phyloP scores from a whole-genome alignment of 2,797 vertebrate genomes.

The Gymnodraco acuticeps region DNA sequence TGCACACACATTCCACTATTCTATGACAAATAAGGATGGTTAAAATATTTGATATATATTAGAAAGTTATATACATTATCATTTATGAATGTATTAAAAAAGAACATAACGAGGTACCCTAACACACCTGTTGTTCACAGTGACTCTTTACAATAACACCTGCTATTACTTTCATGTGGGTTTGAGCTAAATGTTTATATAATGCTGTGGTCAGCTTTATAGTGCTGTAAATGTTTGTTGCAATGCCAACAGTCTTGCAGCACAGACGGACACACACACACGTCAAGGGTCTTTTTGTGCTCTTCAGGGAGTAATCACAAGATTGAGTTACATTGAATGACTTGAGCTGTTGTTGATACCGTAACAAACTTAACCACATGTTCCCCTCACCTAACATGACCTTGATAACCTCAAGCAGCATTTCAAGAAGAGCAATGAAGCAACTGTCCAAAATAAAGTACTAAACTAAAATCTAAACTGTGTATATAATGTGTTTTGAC shows the following conservation, averaged over 20 bases:
- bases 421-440: conserved; percentile 11
- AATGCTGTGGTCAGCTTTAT: neutral
- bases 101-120: too few relatives aligned
- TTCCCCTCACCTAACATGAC: conserved; percentile 21
- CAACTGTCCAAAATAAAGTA: neutral
- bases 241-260: conserved; percentile 2
- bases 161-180: neutral
- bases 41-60: too few relatives aligned
- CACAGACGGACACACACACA: conserved; percentile 5
- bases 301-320: conserved; percentile 41
- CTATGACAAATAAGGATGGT: too few relatives aligned
- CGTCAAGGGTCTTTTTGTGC: conserved; percentile 25
- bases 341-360: conserved; percentile 45
- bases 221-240: conserved; percentile 3
- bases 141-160: neutral
- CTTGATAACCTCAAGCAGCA: neutral
- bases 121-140: neutral
- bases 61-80: too few relatives aligned
- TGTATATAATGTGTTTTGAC: neutral
- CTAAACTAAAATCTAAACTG: too few relatives aligned
- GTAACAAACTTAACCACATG: conserved; percentile 35
- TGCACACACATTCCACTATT: too few relatives aligned
- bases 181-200: neutral
- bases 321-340: conserved; percentile 58
- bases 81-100: too few relatives aligned